Evolutionary conservation across 2,888 invertebrate species (phyloP), one percentile per base, ranked within the genome.

Genomic region (Antheraea yamamai): DNA sequence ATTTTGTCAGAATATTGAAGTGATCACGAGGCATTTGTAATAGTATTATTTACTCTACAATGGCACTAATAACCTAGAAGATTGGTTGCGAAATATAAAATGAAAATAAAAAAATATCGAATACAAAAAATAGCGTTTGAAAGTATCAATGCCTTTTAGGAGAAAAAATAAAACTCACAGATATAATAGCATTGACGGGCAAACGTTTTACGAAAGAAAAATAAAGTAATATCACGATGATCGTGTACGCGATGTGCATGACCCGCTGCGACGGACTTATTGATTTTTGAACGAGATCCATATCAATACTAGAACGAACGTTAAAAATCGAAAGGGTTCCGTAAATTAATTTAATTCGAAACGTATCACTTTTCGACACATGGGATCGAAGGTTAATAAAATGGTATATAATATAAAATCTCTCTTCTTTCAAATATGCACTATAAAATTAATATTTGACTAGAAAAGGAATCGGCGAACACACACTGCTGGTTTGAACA

Each of bases 261-360:
- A 75, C 72, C 74, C 61, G 74, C 70, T 75, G 61, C 74, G 70
- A 8, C 70, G n/a, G 70, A 70, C 64, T 74, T 74, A 75, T 75
- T 75, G 74, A 75, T 75, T 75, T 74, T 74, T 58, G 71, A 23
- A 26, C 30, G 72, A 71, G 74, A 75, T 72, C 26, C 23, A 51
- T 75, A 75, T 72, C 74, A 72, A 26, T 51, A n/a, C n/a, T 0
- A 10, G 39, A 70, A 39, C 39, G 70, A 70, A 0, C 10, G 39
- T 39, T 12, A 26, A 66, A 30, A 66, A 39, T n/a, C 20, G 1
- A 39, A n/a, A 39, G 39, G 39, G 70, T 70, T 70, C 70, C 23
- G 39, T 39, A 70, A 8, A 70, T 8, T 68, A 6, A 12, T 39
- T 20, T 39, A 35, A 26, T 64, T 47, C 2, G 12, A 47, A 47